Base-by-base conservation (phyloP, 2,888 invertebrate species). In the Mellilla xanthometata region DNA sequence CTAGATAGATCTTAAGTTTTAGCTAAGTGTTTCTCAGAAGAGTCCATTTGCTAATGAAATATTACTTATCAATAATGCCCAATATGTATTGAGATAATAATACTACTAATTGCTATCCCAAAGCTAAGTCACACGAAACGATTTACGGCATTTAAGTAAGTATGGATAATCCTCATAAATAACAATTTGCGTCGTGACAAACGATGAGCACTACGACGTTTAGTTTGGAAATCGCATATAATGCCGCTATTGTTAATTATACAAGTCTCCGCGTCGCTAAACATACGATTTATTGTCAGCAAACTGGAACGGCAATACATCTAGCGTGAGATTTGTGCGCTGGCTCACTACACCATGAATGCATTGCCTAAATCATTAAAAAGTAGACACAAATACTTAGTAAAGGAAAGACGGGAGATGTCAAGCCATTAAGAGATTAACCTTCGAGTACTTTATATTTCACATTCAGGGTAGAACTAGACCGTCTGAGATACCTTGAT, bases 151-250 rank as follows among this genome's bases (percentile, higher is more conserved):
- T 66, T 70, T 68, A 68, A 66, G 67, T 68, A 68, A 65, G 67
- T 70, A 72, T 57, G 73, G 81, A 83, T 86, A 83, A 88, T 86
- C 85, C 77, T 82, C 81, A 81, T 86, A 84, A 85, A 85, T 78
- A 81, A 84, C 78, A 81, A 86, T 86, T 82, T 81, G 76, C 75
- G 74, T 81, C 78, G 81, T 83, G 88, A 86, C 85, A 85, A 84
- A 86, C 80, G 81, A 78, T 79, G 79, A 64, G 67, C 63, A 69
- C 65, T 68, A 74, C 72, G 79, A 68, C 69, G 76, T 76, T 77
- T 63, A 76, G 81, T 87, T 88, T 86, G 84, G 87, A 86, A 89
- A 88, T 85, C 82, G 82, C 81, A 76, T 80, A 80, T 84, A 82
- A 83, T 84, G 72, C 82, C 62, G 62, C 84, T 78, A 85, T 88